Evolutionary conservation across 2,888 invertebrate genomes (phyloP), one percentile per base, ranked within the genome.

Genomic region (Zonitis immaculata): DNA sequence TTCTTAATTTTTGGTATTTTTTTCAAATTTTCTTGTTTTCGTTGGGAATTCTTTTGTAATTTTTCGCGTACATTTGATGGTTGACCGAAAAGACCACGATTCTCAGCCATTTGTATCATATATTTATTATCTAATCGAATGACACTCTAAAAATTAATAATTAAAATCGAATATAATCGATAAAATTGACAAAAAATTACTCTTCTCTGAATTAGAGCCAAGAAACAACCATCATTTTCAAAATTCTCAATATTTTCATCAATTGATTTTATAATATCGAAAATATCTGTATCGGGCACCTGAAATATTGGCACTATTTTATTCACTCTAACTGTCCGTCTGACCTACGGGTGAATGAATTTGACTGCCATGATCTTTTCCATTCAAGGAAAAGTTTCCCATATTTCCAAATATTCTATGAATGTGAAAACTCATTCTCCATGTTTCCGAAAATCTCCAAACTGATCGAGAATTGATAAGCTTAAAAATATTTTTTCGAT

Each of bases 21-120:
- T 65, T 12, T 62, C 52, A 12, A 51, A 46, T 56, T 62, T 65
- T 49, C 63, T 77, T 66, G 72, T 65, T 48, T 73, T 74, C 56
- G 78, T 77, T 45, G 73, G 67, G 42, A 74, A 71, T 0, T 68
- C 65, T 48, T 70, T 67, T 30, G 69, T 74, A 56, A 74, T 69
- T 71, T 75, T 56, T 75, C 73, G 58, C 77, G 74, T 43, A 75
- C 72, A 9, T 76, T 73, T 45, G 76, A 74, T 3, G 62, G 61
- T 5, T 22, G 22, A 5, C 75, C 89, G 71, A 91, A 91, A 58
- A 91, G 74, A 0, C 91, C 90, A 54, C 90, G 81, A 35, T 84
- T 81, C 73, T 91, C 91, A 2, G 91, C 91, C 76, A 90, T 88
- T 65, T 86, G 82, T 62, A 91, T 91, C 82, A 91, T 87, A 71